Conservation (phyloP, 2,797 vertebrate genomes). For the Tarsius wallacei region DNA sequence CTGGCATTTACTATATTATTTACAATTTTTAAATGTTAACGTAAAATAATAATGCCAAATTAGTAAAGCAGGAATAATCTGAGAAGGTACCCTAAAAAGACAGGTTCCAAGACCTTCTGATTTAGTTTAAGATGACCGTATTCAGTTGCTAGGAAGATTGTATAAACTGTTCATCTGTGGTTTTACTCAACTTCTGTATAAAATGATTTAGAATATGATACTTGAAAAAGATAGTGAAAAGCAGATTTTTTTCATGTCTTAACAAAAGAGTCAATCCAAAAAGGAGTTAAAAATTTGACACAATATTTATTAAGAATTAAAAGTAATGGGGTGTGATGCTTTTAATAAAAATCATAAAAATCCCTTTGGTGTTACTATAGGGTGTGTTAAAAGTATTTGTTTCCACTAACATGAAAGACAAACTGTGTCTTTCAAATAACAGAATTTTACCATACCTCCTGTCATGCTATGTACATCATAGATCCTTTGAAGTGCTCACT, state of each 20-base stretch:
- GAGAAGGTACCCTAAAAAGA: background rate
- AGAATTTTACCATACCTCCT: slow-evolving; percentile 14
- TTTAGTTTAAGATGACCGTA: background rate
- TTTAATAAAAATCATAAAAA: slow-evolving; percentile 59
- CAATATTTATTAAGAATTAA: background rate
- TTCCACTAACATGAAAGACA: slow-evolving; percentile 57
- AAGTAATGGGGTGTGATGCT: background rate
- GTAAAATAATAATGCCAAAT: background rate
- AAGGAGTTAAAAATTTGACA: background rate
- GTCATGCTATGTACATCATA: background rate
- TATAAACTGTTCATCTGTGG: background rate
- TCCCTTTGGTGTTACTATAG: background rate
- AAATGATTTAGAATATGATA: slow-evolving; percentile 4
- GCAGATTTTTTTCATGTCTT: background rate
- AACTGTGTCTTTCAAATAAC: slow-evolving; percentile 46
- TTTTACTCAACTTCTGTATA: background rate
- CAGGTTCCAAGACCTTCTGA: background rate
- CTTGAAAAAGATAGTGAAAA: background rate
- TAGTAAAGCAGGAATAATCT: background rate
- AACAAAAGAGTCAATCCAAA: background rate
- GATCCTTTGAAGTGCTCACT: slow-evolving; percentile 50
- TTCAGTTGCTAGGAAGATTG: background rate
- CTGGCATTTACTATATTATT: background rate
- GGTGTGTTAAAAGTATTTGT: background rate
- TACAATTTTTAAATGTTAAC: background rate